Percentiles rank a stretch among this genome's conserved stretches.
Conservation (phyloP, 2,113 vertebrate species). For the Nestor notabilis region DNA sequence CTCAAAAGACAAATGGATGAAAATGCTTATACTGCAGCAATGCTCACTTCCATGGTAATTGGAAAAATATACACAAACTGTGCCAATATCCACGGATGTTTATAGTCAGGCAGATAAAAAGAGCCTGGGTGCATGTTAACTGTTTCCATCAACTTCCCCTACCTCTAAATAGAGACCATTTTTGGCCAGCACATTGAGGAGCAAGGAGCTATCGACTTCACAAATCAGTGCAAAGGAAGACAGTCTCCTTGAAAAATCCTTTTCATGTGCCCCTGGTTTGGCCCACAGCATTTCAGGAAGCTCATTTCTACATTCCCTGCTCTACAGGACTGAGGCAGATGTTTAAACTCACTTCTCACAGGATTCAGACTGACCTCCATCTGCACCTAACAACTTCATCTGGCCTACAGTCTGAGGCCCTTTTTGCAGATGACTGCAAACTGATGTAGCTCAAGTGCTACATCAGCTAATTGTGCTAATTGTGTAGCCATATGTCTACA, state of each 20-base stretch:
- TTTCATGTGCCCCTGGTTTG: background rate
- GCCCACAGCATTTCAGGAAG: background rate
- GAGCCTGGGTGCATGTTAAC: constrained; percentile 7
- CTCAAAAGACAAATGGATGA: constrained; percentile 46
- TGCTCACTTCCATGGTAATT: constrained; percentile 47
- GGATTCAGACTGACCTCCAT: background rate
- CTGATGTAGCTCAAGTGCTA: background rate
- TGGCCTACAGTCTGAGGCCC: background rate
- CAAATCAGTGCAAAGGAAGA: background rate
- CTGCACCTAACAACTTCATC: background rate
- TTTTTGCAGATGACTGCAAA: background rate
- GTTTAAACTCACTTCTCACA: background rate
- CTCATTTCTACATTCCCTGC: background rate
- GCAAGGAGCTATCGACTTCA: background rate
- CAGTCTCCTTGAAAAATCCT: background rate
- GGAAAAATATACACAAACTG: constrained; percentile 52
- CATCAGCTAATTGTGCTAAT: background rate
- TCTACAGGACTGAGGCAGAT: background rate
- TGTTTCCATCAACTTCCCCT: constrained; percentile 15
- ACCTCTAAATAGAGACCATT: background rate
- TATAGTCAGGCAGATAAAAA: constrained; percentile 56
- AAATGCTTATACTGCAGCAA: constrained; percentile 54
- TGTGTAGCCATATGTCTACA: background rate
- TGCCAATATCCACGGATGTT: constrained; percentile 49
- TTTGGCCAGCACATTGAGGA: background rate